These are phyloP conservation scores for Polyommatus icarus DNA, from an alignment of 2,888 invertebrate genomes.

Conservation along the genomic window DNA sequence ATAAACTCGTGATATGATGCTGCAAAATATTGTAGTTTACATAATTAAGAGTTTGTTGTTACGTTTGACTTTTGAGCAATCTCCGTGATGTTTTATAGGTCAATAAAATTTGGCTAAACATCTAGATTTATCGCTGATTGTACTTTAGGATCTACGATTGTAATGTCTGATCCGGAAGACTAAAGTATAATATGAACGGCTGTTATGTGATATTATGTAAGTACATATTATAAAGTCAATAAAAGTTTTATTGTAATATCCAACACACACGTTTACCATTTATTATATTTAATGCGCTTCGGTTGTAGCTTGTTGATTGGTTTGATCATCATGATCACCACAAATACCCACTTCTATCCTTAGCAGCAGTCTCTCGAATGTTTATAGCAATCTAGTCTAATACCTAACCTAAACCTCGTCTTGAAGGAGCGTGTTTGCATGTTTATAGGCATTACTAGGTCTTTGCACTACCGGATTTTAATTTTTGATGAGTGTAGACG, in stretches of 20 bases:
- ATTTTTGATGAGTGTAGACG: too few species aligned
- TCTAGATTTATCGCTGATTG: neutral
- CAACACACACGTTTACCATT: neutral
- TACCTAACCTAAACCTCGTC: too few species aligned
- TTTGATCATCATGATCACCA: neutral
- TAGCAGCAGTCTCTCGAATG: too few species aligned
- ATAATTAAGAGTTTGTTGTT: conserved; percentile 13
- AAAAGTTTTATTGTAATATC: neutral
- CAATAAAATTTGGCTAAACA: neutral
- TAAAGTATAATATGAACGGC: neutral
- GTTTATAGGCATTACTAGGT: too few species aligned
- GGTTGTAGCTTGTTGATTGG: too few species aligned
- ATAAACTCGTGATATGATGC: conserved; percentile 29
- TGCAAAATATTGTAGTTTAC: conserved; percentile 21
- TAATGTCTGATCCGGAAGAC: neutral
- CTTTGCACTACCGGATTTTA: too few species aligned
- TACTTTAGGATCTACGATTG: neutral
- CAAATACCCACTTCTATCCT: neutral
- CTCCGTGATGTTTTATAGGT: conserved; percentile 4
- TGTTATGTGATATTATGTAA: neutral
- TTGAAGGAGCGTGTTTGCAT: too few species aligned
- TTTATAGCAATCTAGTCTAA: neutral
- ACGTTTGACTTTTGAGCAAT: neutral
- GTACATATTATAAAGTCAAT: too few species aligned
- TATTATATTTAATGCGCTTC: neutral